phyloP scores from a whole-genome alignment of 1,140 invertebrate genomes.

The Sminthurides bifidus region DNA sequence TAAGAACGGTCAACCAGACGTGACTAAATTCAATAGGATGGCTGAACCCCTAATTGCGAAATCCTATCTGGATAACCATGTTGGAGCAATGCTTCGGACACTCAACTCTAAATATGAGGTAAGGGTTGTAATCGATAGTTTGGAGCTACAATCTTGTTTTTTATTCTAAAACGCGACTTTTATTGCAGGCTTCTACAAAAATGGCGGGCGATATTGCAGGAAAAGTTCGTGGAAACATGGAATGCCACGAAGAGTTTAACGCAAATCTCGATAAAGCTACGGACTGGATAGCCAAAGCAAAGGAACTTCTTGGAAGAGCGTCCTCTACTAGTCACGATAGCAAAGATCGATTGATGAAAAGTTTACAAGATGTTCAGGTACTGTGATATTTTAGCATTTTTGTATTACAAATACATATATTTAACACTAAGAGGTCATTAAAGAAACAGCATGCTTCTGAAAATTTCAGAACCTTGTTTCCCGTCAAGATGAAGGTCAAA shows the following conservation, averaged over 20 bases:
- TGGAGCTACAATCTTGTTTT: constrained; percentile 6
- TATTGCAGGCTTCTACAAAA: constrained; percentile 57
- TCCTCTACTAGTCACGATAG: constrained; percentile 50
- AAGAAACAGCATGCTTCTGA: too few species aligned
- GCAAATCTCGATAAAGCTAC: constrained; percentile 64
- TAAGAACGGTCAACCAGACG: constrained; percentile 65
- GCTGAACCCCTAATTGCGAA: constrained; percentile 56
- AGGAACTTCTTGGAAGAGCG: constrained; percentile 55
- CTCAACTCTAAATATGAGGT: constrained; percentile 79
- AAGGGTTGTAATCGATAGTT: not conserved
- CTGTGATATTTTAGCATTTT: too few species aligned
- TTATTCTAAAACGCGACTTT: not conserved
- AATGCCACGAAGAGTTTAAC: constrained; percentile 76
- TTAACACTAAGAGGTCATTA: too few species aligned
- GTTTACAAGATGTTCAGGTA: too few species aligned
- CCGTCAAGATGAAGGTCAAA: constrained; percentile 80
- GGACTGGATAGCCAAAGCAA: constrained; percentile 77
- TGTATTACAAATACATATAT: too few species aligned
- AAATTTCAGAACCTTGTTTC: constrained; percentile 69
- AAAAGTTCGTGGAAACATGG: constrained; percentile 78
- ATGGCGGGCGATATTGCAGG: constrained; percentile 84
- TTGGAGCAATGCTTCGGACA: constrained; percentile 78
- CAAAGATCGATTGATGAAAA: constrained; percentile 70
- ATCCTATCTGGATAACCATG: constrained; percentile 68
- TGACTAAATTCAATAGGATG: constrained; percentile 68